Conservation (phyloP, 2,113 vertebrate species). For the Laticauda laticaudata region DNA sequence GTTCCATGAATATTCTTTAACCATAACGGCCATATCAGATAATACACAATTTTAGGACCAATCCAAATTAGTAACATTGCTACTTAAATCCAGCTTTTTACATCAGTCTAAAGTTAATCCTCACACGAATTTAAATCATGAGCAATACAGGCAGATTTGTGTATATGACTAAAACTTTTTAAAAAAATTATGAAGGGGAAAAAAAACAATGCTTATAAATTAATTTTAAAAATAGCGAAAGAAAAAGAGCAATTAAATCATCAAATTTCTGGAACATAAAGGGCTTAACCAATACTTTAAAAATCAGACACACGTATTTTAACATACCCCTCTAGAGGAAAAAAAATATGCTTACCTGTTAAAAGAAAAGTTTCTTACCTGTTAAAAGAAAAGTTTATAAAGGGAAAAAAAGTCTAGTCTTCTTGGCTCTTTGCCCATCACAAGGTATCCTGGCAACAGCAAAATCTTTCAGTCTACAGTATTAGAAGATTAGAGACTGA, state of each 20-base stretch:
- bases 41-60: neutral
- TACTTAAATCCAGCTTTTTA: neutral
- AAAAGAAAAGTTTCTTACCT: constrained; percentile 81
- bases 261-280: neutral
- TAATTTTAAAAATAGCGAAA: neutral
- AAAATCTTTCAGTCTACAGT: constrained; percentile 67
- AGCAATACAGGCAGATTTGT: neutral
- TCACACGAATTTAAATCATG: neutral
- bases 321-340: constrained; percentile 20
- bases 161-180: neutral
- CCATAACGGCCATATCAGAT: neutral
- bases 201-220: neutral
- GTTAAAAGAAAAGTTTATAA: constrained; percentile 80
- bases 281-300: constrained; percentile 25
- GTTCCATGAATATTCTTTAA: neutral
- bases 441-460: constrained; percentile 78
- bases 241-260: neutral
- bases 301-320: neutral
- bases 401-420: constrained; percentile 78
- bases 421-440: constrained; percentile 91
- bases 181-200: neutral
- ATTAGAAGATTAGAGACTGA: constrained; percentile 65
- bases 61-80: constrained; percentile 2
- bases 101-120: neutral
- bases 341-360: constrained; percentile 76